phyloP scores from a whole-genome alignment of 2,113 vertebrate species.

The Pandion haliaetus region DNA sequence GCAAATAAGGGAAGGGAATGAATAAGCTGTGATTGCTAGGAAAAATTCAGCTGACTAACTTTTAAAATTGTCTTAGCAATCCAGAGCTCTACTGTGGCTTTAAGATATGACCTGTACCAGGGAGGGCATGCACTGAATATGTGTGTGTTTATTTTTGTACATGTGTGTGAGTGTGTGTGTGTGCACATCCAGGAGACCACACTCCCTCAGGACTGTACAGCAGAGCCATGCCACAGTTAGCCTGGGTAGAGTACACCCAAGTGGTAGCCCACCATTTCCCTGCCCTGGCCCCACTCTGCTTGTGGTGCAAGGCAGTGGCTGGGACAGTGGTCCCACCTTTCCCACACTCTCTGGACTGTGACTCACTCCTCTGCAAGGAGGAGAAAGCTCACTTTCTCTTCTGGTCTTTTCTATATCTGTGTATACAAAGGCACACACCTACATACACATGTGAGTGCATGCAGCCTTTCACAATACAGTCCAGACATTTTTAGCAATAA shows the following conservation, averaged over 20 bases:
- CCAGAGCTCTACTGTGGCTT: neutral
- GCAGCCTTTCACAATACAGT: neutral
- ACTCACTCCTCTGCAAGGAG: neutral
- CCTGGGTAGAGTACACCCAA: neutral
- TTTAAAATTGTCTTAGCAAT: neutral
- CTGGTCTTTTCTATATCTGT: neutral
- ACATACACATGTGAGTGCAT: neutral
- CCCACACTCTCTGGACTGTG: neutral
- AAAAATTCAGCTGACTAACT: neutral
- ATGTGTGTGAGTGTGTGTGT: fast-evolving
- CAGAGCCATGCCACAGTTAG: neutral
- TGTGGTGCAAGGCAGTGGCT: neutral
- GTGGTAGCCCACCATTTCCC: neutral
- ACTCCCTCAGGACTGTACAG: neutral
- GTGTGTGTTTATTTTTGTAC: neutral
- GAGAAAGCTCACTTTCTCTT: neutral
- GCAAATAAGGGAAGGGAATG: neutral
- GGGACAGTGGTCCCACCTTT: neutral
- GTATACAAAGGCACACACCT: neutral
- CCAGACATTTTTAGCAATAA: neutral
- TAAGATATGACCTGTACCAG: neutral
- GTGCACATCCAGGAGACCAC: fast-evolving
- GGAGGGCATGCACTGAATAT: neutral
- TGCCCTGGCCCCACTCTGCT: fast-evolving
- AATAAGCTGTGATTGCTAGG: neutral